Conservation (phyloP, 30 jellyfish, hydroid and myxozoan genomes). For the Aurelia aurita region DNA sequence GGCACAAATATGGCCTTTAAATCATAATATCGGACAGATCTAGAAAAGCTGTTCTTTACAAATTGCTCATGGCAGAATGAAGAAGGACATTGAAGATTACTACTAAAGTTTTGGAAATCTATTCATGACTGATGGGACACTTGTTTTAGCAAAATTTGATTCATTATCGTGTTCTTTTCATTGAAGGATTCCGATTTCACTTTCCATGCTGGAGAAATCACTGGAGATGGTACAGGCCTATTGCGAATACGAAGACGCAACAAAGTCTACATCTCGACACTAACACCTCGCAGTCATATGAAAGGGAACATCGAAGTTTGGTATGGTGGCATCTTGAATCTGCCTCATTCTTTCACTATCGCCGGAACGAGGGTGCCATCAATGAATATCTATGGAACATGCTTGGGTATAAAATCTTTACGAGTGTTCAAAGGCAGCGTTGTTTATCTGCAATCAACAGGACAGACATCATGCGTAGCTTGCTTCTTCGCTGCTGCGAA, state of each 20-base stretch:
- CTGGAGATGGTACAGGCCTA: slow-evolving; percentile 70
- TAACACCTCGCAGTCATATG: slow-evolving; percentile 16
- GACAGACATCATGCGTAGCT: slow-evolving; percentile 66
- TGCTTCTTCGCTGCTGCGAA: slow-evolving; percentile 66
- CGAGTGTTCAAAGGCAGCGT: slow-evolving; percentile 40
- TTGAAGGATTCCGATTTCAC: slow-evolving; percentile 41
- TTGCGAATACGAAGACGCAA: slow-evolving; percentile 46
- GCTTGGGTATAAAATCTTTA: slow-evolving; percentile 39
- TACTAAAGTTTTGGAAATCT: too few relatives aligned
- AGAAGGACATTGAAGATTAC: too few relatives aligned
- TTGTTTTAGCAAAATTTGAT: too few relatives aligned
- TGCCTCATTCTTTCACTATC: slow-evolving; percentile 44
- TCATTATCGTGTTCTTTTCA: neutral
- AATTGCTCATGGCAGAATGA: too few relatives aligned
- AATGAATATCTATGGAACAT: slow-evolving; percentile 58
- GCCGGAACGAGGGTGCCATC: slow-evolving; percentile 62
- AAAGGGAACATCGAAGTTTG: slow-evolving; percentile 40
- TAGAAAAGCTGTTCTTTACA: too few relatives aligned
- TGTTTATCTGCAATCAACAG: slow-evolving; percentile 45
- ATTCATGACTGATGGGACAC: too few relatives aligned
- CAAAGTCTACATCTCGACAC: slow-evolving; percentile 38
- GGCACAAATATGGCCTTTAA: too few relatives aligned
- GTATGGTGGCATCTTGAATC: slow-evolving; percentile 59
- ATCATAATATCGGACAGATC: too few relatives aligned
- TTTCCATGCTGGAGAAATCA: slow-evolving; percentile 29